Evolutionary conservation across 2,888 invertebrate species (phyloP).

Genomic region (Synergus laeviventris): DNA sequence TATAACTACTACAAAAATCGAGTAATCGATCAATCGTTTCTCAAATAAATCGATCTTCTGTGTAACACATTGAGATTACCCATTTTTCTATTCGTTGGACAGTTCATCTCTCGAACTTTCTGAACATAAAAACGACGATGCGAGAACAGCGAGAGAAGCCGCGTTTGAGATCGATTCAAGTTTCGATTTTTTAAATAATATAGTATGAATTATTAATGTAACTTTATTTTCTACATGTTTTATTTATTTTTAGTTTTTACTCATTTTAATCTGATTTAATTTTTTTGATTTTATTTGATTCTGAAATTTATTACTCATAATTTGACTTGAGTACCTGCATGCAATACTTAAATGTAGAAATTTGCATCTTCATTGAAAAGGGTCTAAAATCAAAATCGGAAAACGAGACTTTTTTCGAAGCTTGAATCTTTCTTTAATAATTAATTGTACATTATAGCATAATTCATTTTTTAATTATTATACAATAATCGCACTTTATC

Average conservation of each 20-base stretch:
- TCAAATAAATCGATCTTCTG: no score
- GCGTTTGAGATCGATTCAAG: background rate
- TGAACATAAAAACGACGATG: background rate
- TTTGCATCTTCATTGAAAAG: background rate
- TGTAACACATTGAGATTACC: no score
- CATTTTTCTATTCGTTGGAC: background rate
- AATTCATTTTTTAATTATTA: background rate
- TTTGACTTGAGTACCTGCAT: background rate
- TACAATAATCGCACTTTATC: background rate
- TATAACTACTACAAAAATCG: no score
- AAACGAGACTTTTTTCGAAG: background rate
- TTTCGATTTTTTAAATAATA: background rate
- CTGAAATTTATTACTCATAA: no score
- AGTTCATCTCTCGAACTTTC: background rate
- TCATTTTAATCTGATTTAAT: background rate
- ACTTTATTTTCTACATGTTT: background rate
- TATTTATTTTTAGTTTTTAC: background rate
- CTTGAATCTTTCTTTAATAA: background rate
- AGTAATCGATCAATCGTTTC: no score
- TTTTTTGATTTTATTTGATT: background rate
- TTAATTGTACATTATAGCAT: conserved; percentile 12
- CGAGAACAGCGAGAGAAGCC: background rate
- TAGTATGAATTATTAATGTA: background rate
- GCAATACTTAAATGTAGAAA: background rate
- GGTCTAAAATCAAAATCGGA: background rate